Evolutionary conservation across 2,888 invertebrate genomes (phyloP).

Genomic region (Danaus chrysippus): DNA sequence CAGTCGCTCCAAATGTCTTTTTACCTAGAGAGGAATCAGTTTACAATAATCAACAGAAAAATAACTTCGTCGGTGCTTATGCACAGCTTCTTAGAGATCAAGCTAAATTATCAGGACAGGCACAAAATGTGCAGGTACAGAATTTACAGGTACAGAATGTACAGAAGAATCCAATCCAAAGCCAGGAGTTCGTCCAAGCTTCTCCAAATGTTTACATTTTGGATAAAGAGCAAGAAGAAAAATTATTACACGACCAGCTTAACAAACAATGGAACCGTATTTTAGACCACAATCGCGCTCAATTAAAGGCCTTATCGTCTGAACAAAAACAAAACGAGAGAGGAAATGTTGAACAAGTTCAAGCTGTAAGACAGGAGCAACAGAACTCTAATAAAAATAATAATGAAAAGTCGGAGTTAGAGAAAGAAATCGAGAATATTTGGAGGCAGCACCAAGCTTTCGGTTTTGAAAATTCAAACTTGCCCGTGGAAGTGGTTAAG

Average conservation of each 20-base stretch:
- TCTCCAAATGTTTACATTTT: conserved; percentile 29
- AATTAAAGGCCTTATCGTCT: conserved; percentile 27
- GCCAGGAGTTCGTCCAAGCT: no score
- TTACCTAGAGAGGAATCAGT: background rate
- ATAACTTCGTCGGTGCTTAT: background rate
- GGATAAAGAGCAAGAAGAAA: conserved; percentile 28
- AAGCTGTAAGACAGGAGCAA: conserved; percentile 26
- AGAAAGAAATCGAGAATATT: conserved; percentile 40
- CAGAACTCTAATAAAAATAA: conserved; percentile 7
- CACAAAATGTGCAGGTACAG: background rate
- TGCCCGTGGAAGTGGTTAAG: background rate
- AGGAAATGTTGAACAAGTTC: conserved; percentile 16
- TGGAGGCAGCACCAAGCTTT: background rate
- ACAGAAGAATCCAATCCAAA: background rate
- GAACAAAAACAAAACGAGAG: conserved; percentile 18
- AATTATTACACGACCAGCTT: conserved; percentile 25
- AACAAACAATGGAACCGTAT: conserved; percentile 33
- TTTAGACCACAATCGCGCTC: conserved; percentile 33
- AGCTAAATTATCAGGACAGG: background rate
- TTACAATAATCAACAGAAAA: background rate
- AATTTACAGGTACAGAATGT: background rate
- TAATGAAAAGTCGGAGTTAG: conserved; percentile 37
- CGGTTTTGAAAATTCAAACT: background rate
- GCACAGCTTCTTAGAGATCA: background rate
- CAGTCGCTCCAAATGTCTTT: background rate